These are phyloP conservation scores for Polyommatus iphigenia DNA, from an alignment of 2,888 invertebrate species.

Conservation along the genomic window DNA sequence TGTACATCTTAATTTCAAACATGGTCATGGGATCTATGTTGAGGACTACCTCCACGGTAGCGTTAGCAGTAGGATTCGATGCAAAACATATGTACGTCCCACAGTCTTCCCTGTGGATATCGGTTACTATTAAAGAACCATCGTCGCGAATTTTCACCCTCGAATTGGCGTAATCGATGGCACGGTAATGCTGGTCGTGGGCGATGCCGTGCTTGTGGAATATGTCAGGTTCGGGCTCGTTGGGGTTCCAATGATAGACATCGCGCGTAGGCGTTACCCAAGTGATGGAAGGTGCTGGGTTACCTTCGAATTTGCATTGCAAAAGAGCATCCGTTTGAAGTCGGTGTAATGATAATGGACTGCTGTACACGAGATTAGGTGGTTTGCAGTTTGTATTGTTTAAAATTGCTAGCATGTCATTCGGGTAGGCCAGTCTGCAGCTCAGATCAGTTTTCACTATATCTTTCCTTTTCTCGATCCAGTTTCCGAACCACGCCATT, in stretches of 20 bases:
- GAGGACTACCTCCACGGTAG: constrained; percentile 86
- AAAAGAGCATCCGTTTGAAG: constrained; percentile 85
- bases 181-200: constrained; percentile 77
- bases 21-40: constrained; percentile 93
- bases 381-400: constrained; percentile 86
- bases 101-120: constrained; percentile 88
- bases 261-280: constrained; percentile 90
- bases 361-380: constrained; percentile 81
- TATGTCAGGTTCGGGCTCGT: constrained; percentile 82
- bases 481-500: constrained; percentile 86
- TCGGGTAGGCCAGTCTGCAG: constrained; percentile 83
- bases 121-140: constrained; percentile 87
- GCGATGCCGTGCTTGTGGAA: constrained; percentile 84
- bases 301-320: constrained; percentile 88
- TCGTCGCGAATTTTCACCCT: constrained; percentile 86
- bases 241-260: constrained; percentile 89
- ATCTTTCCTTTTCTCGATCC: constrained; percentile 75
- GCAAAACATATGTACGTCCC: constrained; percentile 93
- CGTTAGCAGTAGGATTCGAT: constrained; percentile 90
- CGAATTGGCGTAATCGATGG: constrained; percentile 72
- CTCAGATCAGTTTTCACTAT: constrained; percentile 81
- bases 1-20: constrained; percentile 90
- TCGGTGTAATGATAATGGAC: constrained; percentile 82
- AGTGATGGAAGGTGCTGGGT: constrained; percentile 88
- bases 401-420: constrained; percentile 85